Conservation (phyloP, 2,113 vertebrate genomes). For the Channa maculata region DNA sequence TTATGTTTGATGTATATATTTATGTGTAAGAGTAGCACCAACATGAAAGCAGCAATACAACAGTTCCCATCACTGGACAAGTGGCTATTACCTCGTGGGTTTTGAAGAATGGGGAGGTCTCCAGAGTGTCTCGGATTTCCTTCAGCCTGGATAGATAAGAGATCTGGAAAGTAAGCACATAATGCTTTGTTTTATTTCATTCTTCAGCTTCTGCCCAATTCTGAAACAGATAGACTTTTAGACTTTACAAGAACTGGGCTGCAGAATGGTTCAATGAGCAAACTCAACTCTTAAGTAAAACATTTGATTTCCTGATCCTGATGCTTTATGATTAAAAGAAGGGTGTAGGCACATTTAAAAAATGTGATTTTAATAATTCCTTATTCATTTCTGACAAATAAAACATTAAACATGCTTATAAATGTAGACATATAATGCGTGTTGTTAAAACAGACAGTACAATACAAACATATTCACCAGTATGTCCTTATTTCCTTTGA, state of each 20-base stretch:
- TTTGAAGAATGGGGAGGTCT: slow-evolving; percentile 93
- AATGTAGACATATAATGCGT: background rate
- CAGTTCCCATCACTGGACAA: background rate
- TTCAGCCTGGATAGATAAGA: slow-evolving; percentile 90
- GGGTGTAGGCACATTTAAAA: background rate
- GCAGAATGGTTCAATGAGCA: background rate
- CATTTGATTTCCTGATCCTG: background rate
- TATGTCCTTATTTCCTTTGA: slow-evolving; percentile 90
- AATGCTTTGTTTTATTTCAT: slow-evolving; percentile 6
- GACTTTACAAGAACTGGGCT: background rate
- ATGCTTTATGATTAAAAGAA: background rate
- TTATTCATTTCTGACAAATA: background rate
- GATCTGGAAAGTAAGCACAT: slow-evolving; percentile 74
- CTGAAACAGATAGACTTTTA: background rate
- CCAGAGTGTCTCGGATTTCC: slow-evolving; percentile 88
- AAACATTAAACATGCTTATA: background rate
- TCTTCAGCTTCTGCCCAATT: background rate
- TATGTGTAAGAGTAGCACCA: background rate
- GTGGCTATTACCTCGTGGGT: slow-evolving; percentile 90
- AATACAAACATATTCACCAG: slow-evolving; percentile 85
- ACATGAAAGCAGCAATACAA: background rate
- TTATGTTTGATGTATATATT: background rate
- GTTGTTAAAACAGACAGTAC: slow-evolving; percentile 6
- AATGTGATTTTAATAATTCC: background rate
- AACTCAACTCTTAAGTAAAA: background rate